These are phyloP conservation scores for Drymonia ruficornis DNA, from an alignment of 2,888 invertebrate species.

Conservation along the genomic window DNA sequence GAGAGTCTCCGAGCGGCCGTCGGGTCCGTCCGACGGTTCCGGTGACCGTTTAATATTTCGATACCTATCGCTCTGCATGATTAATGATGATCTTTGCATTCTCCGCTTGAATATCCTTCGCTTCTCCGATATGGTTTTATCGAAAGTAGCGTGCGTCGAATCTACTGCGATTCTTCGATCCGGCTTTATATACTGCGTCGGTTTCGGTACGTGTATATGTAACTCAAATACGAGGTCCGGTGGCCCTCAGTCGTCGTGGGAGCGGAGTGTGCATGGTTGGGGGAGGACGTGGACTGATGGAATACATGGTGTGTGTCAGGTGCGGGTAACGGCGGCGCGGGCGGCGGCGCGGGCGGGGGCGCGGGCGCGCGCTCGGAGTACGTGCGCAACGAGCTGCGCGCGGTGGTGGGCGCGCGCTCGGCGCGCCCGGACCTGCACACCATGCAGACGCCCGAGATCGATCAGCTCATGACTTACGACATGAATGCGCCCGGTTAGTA, in stretches of 20 bases:
- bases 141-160: conserved; percentile 2
- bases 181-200: conserved; percentile 1
- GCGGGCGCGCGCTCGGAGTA: conserved; percentile 89
- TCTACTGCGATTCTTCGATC: conserved; percentile 4
- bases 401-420: conserved; percentile 94
- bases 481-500: conserved; percentile 86
- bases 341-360: conserved; percentile 26
- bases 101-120: conserved; percentile 46
- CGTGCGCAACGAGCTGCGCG: conserved; percentile 95
- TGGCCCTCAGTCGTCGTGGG: background rate
- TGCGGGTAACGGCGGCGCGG: conserved; percentile 48
- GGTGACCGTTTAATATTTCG: conserved; percentile 33
- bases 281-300: background rate
- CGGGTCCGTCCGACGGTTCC: conserved; percentile 10
- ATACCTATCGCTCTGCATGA: conserved; percentile 58
- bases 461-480: conserved; percentile 88
- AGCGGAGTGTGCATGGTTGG: background rate
- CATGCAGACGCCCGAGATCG: conserved; percentile 87
- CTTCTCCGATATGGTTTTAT: conserved; percentile 45
- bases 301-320: conserved; percentile 34
- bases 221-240: background rate
- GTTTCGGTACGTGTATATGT: conserved; percentile 7
- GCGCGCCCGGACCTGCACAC: conserved; percentile 78
- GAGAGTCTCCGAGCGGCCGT: background rate
- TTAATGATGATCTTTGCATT: conserved; percentile 45